phyloP scores from a whole-genome alignment of 2,888 invertebrate genomes.

The Yponomeuta evonymella region DNA sequence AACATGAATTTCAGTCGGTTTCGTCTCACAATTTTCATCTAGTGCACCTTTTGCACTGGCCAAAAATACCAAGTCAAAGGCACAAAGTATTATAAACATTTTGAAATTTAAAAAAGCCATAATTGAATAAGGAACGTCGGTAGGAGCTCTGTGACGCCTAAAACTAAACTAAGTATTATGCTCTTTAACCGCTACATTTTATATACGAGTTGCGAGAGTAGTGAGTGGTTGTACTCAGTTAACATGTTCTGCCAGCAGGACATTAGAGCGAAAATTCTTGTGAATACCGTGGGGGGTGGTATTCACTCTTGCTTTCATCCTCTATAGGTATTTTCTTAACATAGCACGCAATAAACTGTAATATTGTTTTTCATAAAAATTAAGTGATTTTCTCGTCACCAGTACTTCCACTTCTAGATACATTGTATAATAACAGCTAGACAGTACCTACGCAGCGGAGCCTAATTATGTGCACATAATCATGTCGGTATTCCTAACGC shows the following conservation, averaged over 20 bases:
- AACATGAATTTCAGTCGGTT: conserved; percentile 90
- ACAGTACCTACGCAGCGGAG: no score
- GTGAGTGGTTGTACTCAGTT: background rate
- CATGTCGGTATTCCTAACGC: no score
- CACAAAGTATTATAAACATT: conserved; percentile 13
- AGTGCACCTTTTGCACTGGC: conserved; percentile 29
- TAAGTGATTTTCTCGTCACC: no score
- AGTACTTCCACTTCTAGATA: no score
- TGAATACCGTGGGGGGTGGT: conserved; percentile 21
- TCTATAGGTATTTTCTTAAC: background rate
- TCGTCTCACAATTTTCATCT: conserved; percentile 89
- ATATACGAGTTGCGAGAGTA: background rate
- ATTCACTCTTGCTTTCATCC: background rate
- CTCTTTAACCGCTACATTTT: background rate
- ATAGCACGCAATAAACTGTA: no score
- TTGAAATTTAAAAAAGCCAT: background rate
- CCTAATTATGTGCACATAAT: no score
- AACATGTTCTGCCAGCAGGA: conserved; percentile 33
- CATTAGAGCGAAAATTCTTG: conserved; percentile 40
- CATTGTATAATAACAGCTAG: no score
- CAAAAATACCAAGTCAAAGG: conserved; percentile 24
- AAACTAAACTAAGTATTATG: background rate
- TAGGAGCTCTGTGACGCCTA: background rate
- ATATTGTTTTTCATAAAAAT: no score
- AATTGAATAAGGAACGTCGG: background rate